A percentile compares a stretch with the other conserved stretches of the same genome.
phyloP scores from a whole-genome alignment of 2,888 invertebrate species.

The Lithosia quadra region DNA sequence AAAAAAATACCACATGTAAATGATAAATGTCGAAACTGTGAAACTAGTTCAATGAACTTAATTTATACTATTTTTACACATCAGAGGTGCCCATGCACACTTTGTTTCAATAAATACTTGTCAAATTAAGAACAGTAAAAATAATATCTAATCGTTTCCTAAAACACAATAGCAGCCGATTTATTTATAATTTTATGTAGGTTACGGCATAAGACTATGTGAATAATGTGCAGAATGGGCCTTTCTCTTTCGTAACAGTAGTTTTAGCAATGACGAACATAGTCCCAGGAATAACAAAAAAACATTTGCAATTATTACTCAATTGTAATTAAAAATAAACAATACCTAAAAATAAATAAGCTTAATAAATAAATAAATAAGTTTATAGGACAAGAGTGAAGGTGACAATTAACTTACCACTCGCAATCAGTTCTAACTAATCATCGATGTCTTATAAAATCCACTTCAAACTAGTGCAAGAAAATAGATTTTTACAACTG shows the following conservation, averaged over 20 bases:
- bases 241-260: constrained; percentile 69
- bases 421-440: constrained; percentile 55
- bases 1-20: constrained; percentile 12
- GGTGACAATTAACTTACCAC: constrained; percentile 70
- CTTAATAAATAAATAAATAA: constrained; percentile 49
- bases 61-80: constrained; percentile 22
- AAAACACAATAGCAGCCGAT: constrained; percentile 32
- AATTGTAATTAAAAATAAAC: constrained; percentile 40
- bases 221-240: constrained; percentile 55
- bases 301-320: constrained; percentile 19
- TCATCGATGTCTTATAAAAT: constrained; percentile 56
- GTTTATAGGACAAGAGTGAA: constrained; percentile 67
- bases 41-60: constrained; percentile 44
- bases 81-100: constrained; percentile 1
- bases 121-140: neutral
- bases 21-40: constrained; percentile 23
- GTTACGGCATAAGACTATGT: constrained; percentile 62
- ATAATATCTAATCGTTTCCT: neutral
- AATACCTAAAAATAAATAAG: constrained; percentile 48
- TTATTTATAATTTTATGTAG: constrained; percentile 60
- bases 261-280: constrained; percentile 24
- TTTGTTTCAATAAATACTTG: neutral
- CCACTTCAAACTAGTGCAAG: constrained; percentile 33
- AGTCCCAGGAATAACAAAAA: constrained; percentile 16
- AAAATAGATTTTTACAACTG: constrained; percentile 16